Evolutionary conservation across 1,140 invertebrate species (phyloP).

Genomic region (Zaprionus africanus): DNA sequence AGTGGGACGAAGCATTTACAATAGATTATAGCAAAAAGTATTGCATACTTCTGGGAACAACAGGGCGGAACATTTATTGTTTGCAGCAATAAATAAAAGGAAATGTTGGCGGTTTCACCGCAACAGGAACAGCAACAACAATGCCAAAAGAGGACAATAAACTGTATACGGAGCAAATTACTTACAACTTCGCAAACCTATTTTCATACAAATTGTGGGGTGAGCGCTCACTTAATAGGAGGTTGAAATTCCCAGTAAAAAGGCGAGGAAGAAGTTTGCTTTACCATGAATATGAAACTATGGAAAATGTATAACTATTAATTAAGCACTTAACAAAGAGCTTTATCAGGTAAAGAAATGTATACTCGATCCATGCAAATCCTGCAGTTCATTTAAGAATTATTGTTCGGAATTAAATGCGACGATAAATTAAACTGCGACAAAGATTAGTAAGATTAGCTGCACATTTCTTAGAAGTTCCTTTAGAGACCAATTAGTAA

Average conservation of each 20-base stretch:
- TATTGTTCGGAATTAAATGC: too few relatives aligned
- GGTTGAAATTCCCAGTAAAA: neutral
- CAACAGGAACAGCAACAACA: slow-evolving; percentile 10
- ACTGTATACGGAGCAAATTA: slow-evolving; percentile 40
- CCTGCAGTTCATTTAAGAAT: too few relatives aligned
- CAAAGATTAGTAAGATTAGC: too few relatives aligned
- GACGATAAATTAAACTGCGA: too few relatives aligned
- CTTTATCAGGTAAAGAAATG: neutral
- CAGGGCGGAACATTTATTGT: slow-evolving; percentile 63
- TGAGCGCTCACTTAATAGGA: neutral
- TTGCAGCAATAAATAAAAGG: slow-evolving; percentile 52
- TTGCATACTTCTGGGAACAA: slow-evolving; percentile 68
- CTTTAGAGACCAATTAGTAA: too few relatives aligned
- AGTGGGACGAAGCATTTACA: slow-evolving; percentile 52
- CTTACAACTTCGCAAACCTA: slow-evolving; percentile 16
- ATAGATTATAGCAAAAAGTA: slow-evolving; percentile 75
- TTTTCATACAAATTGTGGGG: slow-evolving; percentile 5
- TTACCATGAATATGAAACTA: neutral
- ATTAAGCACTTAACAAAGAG: neutral
- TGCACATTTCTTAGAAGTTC: too few relatives aligned
- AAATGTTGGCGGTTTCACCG: slow-evolving; percentile 55
- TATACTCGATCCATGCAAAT: too few relatives aligned
- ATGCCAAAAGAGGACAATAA: slow-evolving; percentile 39
- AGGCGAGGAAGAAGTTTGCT: neutral
- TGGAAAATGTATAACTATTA: neutral